Base-by-base conservation (phyloP, 2,888 invertebrate species). In the Amaurobius ferox region DNA sequence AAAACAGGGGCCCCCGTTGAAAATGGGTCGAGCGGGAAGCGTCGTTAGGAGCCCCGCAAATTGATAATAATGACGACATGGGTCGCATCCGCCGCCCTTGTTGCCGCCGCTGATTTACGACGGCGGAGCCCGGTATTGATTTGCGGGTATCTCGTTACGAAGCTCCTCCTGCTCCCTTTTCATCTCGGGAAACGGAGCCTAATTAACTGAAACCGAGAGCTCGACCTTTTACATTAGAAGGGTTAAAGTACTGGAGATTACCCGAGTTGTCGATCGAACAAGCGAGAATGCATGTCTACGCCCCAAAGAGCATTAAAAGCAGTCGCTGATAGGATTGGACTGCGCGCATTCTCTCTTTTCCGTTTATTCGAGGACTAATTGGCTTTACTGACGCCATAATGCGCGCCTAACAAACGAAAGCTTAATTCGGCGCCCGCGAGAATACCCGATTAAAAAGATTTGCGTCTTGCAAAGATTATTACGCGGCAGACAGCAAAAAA, bases 51-150 rank as follows among this genome's bases (percentile, higher is more conserved):
- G 78, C 85, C 61, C 78, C 85, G 62, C 85, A 86, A 86, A 86
- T 86, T 86, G 85, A 86, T 86, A 86, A 86, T 86, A 86, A 86
- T 86, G 85, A 86, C 78, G 85, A 86, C 85, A 79, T 13, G 85
- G 79, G 62, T 68, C 67, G 83, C 77, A 71, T 64, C 71, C 64
- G 61, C 70, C 19, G 32, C 28, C 55, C 67, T 80, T 73, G 80
- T 74, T 67, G 80, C 16, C 32, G 61, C 67, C 67, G 26, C 83
- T 85, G 83, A 85, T 85, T 85, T 85, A 85, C 77, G 83, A 67
- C 71, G 32, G 72, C 35, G 67, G 72, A 78, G 83, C 77, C 48
- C 55, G 44, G 72, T 85, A 85, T 85, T 85, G 83, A 85, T 85
- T 85, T 85, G 83, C 83, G 83, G 77, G 77, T 77, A 85, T 85